These are phyloP conservation scores for Trichopria drosophilae DNA, from an alignment of 2,888 invertebrate species.

Conservation along the genomic window DNA sequence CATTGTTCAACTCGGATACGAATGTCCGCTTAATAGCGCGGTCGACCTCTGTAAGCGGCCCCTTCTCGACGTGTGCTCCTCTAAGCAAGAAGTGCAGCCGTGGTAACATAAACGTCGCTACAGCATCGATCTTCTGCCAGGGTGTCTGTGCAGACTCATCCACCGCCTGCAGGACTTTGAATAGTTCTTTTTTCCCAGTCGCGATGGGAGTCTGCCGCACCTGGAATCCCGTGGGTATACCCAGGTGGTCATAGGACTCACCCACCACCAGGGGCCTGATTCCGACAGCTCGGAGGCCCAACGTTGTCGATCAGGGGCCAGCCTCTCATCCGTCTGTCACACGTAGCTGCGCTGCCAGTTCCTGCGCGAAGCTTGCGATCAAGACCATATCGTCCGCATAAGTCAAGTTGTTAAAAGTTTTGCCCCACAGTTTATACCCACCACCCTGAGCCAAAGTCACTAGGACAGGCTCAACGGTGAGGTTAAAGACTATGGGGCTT, in stretches of 20 bases:
- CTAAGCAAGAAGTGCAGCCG: no score
- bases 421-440: no score
- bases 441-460: constrained; percentile 38
- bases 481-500: constrained; percentile 46
- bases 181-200: no score
- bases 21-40: constrained; percentile 32
- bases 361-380: constrained; percentile 17
- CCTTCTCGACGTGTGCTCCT: constrained; percentile 39
- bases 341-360: constrained; percentile 31
- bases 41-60: constrained; percentile 37
- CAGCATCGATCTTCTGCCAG: no score
- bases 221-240: no score
- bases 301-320: constrained; percentile 38
- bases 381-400: constrained; percentile 34
- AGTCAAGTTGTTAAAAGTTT: no score
- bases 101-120: constrained; percentile 43
- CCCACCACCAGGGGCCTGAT: constrained; percentile 37
- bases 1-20: no score
- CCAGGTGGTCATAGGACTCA: no score
- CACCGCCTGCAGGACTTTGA: constrained; percentile 17
- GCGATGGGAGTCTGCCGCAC: no score
- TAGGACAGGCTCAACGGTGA: constrained; percentile 46
- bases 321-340: constrained; percentile 21
- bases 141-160: constrained; percentile 31
- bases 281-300: constrained; percentile 44